A percentile compares a stretch with the other conserved stretches of the same genome.
Evolutionary conservation across 2,888 invertebrate genomes (phyloP).

Genomic region (Ernsta delagoae): DNA sequence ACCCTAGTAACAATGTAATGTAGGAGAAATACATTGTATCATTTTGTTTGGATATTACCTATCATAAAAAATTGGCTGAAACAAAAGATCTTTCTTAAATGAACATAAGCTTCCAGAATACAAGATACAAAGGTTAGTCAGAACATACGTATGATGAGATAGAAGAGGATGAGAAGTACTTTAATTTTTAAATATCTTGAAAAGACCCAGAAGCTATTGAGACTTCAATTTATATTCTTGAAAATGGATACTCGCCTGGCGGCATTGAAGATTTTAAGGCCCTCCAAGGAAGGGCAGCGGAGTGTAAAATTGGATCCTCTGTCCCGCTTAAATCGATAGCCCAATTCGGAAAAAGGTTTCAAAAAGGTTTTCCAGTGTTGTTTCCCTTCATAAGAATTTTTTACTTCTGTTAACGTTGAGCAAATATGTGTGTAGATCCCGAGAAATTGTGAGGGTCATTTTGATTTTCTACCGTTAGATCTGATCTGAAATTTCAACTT

Average conservation of each 20-base stretch:
- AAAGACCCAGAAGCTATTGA: neutral
- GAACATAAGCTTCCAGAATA: too few species aligned
- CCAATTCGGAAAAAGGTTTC: slow-evolving; percentile 29
- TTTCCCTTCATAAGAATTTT: slow-evolving; percentile 29
- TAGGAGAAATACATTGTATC: too few species aligned
- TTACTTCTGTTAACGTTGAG: slow-evolving; percentile 16
- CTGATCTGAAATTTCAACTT: neutral
- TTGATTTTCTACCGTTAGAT: neutral
- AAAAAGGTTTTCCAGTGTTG: slow-evolving; percentile 20
- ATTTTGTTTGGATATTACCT: too few species aligned
- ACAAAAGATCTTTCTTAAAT: too few species aligned
- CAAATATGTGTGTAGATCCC: slow-evolving; percentile 19
- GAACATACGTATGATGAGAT: too few species aligned
- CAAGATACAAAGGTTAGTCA: too few species aligned
- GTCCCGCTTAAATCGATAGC: slow-evolving; percentile 30
- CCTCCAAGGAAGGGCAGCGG: slow-evolving; percentile 24
- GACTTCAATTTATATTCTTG: slow-evolving; percentile 26
- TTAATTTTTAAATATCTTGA: neutral
- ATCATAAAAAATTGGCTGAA: too few species aligned
- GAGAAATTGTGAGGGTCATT: slow-evolving; percentile 7
- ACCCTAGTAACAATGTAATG: too few species aligned
- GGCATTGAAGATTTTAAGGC: slow-evolving; percentile 22
- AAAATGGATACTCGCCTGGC: slow-evolving; percentile 13
- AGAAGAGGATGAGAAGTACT: too few species aligned
- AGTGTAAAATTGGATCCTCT: slow-evolving; percentile 31